These are phyloP conservation scores for Mergus octosetaceus DNA, from an alignment of 2,797 vertebrate genomes.

Conservation along the genomic window DNA sequence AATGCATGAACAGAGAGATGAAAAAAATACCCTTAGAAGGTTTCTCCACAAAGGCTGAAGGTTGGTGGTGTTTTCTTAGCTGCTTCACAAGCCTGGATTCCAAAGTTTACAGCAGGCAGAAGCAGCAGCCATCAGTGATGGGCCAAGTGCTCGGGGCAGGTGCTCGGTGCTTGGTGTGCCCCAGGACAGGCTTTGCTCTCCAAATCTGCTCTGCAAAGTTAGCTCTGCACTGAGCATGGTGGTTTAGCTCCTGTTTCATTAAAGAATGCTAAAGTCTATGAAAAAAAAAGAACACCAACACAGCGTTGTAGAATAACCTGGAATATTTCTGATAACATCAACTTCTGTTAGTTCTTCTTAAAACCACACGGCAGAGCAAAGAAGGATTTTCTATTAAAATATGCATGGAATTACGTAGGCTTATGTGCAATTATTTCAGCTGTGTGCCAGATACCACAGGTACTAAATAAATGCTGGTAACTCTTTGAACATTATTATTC, in stretches of 20 bases:
- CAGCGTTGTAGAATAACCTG: not conserved
- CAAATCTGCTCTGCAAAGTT: not conserved
- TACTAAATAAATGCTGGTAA: not conserved
- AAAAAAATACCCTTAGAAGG: not conserved
- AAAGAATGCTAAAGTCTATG: not conserved
- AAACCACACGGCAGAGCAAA: not conserved
- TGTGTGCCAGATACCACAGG: not conserved
- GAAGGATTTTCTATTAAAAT: not conserved
- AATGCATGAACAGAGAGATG: accelerated
- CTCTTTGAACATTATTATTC: not conserved
- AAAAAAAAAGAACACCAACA: not conserved
- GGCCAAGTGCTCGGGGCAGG: not conserved
- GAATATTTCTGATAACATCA: not conserved
- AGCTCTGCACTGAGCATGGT: not conserved
- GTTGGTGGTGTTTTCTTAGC: not conserved
- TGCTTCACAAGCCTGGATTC: not conserved
- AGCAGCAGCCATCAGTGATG: not conserved
- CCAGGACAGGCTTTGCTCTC: not conserved
- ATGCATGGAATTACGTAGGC: not conserved
- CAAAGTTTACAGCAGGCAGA: not conserved
- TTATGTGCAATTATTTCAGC: not conserved
- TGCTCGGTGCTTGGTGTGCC: not conserved
- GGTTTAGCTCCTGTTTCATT: not conserved
- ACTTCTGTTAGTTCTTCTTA: not conserved
- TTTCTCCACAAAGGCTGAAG: not conserved